Percentiles rank a stretch among this genome's conserved stretches.
These are phyloP conservation scores for Myotis lucifugus DNA, from an alignment of 2,113 vertebrate species.

Conservation along the genomic window DNA sequence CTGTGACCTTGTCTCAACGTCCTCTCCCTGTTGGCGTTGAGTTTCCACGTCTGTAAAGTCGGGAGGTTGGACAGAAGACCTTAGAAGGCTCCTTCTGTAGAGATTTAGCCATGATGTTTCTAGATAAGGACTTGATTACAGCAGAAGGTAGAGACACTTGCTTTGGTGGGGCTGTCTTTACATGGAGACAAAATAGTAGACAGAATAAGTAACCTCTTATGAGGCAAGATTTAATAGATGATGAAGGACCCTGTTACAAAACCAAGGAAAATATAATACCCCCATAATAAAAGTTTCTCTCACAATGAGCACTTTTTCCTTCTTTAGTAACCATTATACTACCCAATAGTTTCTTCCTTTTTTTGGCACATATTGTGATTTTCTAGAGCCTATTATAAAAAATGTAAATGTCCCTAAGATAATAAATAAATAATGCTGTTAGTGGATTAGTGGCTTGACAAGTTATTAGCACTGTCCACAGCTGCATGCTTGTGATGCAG, in stretches of 20 bases:
- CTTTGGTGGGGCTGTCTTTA: neutral
- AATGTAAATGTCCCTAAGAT: neutral
- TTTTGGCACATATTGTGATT: constrained; percentile 5
- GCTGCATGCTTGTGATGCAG: neutral
- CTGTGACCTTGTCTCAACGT: neutral
- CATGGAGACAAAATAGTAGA: neutral
- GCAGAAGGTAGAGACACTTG: neutral
- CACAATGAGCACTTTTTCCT: neutral
- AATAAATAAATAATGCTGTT: neutral
- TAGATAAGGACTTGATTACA: neutral
- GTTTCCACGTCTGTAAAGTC: neutral
- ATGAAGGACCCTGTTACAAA: neutral
- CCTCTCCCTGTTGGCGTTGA: neutral
- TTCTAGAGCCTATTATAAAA: neutral
- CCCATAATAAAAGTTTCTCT: neutral
- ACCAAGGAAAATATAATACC: neutral
- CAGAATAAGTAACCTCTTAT: neutral
- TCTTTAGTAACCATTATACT: neutral
- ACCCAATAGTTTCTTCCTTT: neutral
- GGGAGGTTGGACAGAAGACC: neutral
- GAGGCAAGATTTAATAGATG: neutral
- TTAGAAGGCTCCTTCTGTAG: neutral
- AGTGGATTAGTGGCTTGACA: neutral
- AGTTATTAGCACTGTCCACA: neutral
- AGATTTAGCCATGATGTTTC: neutral